phyloP scores from a whole-genome alignment of 1,140 invertebrate genomes.

The Trypoxylus dichotomus region DNA sequence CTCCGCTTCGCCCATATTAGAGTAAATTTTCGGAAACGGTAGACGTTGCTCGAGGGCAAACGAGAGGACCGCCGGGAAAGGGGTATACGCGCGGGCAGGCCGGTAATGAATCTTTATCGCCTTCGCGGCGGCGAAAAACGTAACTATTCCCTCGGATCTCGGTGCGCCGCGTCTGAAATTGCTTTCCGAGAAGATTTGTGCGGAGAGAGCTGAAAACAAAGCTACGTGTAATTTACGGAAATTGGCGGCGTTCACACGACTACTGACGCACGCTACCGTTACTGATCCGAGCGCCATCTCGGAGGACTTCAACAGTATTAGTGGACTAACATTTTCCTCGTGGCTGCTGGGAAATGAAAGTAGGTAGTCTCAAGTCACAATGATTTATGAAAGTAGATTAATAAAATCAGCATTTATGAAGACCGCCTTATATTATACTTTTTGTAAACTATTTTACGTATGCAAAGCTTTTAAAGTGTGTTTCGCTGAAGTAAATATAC shows the following conservation, averaged over 20 bases:
- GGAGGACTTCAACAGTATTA: background rate
- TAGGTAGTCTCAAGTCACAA: background rate
- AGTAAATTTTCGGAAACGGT: background rate
- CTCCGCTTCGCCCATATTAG: background rate
- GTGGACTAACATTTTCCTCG: background rate
- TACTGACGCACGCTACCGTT: background rate
- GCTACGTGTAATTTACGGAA: slow-evolving; percentile 51
- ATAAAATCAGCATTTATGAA: too few relatives aligned
- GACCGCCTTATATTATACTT: too few relatives aligned
- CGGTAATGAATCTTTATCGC: slow-evolving; percentile 51
- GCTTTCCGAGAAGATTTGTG: slow-evolving; percentile 50
- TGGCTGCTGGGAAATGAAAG: background rate
- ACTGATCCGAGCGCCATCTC: background rate
- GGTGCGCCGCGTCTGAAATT: slow-evolving; percentile 42
- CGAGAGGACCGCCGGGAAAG: background rate
- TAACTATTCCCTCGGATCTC: slow-evolving; percentile 44
- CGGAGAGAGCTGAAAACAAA: slow-evolving; percentile 48
- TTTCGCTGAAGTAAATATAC: too few relatives aligned
- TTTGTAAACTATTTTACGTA: too few relatives aligned
- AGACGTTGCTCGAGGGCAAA: background rate
- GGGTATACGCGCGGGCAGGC: background rate
- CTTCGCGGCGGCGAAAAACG: slow-evolving; percentile 44
- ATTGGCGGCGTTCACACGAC: slow-evolving; percentile 39
- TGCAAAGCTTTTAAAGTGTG: too few relatives aligned
- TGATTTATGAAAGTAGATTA: too few relatives aligned